Conservation (phyloP, 2,113 vertebrate genomes). For the Megalops atlanticus region DNA sequence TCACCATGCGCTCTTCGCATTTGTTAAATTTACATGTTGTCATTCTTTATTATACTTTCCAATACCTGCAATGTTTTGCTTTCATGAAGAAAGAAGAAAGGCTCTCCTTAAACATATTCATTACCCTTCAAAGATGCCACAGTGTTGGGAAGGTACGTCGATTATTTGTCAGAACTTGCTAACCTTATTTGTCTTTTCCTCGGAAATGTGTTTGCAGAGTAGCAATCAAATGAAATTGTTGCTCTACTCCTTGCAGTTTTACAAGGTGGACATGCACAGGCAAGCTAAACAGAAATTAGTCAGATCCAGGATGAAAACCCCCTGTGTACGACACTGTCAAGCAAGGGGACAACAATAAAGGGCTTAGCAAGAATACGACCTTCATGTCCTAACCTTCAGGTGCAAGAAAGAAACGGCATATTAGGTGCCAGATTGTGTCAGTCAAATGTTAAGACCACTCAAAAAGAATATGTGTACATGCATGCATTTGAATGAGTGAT, state of each 20-base stretch:
- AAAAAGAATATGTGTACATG: not conserved
- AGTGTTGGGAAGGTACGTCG: not conserved
- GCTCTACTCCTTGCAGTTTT: not conserved
- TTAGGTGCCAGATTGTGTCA: not conserved
- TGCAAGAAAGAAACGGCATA: too few relatives aligned
- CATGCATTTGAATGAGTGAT: too few relatives aligned
- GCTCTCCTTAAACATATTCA: not conserved
- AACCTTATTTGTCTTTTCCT: not conserved
- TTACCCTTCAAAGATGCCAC: conserved; percentile 3
- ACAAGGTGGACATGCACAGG: not conserved
- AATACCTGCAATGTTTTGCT: not conserved
- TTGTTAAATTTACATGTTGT: not conserved
- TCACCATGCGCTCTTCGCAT: not conserved
- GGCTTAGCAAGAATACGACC: too few relatives aligned
- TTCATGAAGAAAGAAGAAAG: not conserved
- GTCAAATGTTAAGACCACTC: not conserved
- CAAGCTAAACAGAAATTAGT: not conserved
- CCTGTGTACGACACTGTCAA: too few relatives aligned
- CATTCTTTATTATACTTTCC: not conserved
- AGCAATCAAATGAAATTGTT: not conserved
- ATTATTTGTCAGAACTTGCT: conserved; percentile 9
- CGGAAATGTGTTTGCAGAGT: not conserved
- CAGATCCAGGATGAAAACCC: not conserved
- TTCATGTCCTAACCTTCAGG: too few relatives aligned
- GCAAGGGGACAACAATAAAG: too few relatives aligned